Evolutionary conservation across 2,113 vertebrate genomes (phyloP), one percentile per base, ranked within the genome.

Genomic region (Patagioenas fasciata): DNA sequence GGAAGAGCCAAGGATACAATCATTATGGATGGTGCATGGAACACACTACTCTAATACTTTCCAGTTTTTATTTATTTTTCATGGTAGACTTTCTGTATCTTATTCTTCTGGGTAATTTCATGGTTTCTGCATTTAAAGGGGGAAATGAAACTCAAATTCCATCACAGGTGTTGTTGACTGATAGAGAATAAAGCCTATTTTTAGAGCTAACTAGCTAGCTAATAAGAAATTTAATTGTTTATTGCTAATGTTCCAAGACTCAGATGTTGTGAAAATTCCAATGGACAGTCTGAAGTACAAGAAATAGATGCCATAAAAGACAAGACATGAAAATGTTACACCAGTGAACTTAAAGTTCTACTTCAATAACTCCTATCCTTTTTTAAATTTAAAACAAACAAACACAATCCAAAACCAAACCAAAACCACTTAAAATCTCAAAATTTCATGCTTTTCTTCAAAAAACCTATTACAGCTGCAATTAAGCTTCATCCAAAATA

Each of bases 161-260:
- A 72, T 53, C 62, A 84, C 69, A 94, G 85, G 66, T 89, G 74
- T 48, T 89, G 57, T 64, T 89, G 77, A 75, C 57, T 82, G 77
- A 85, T 58, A 91, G 62, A 80, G 25, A 83, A 75, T 34, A 5
- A 67, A 83, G 28, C 57, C 21, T 91, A 79, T 89, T 94, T 87
- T 91, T 86, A 92, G n/a, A 81, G 23, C 25, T 89, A 78, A 20
- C 25, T 89, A 87, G 32, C 20, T 60, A 87, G n/a, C 64, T 80
- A 87, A 78, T 50, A 89, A 58, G 50, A 81, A 58, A 16, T 74
- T 78, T 78, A 89, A 86, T 66, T 94, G 77, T 87, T 96, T 93
- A 78, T 89, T 48, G 34, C 42, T 64, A 64, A 51, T 48, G 42
- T 84, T 94, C 34, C 32, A 40, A 75, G 77, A 71, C 15, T 74